Evolutionary conservation across 2,797 vertebrate species (phyloP), one percentile per base, ranked within the genome.

Genomic region (Myripristis murdjan): DNA sequence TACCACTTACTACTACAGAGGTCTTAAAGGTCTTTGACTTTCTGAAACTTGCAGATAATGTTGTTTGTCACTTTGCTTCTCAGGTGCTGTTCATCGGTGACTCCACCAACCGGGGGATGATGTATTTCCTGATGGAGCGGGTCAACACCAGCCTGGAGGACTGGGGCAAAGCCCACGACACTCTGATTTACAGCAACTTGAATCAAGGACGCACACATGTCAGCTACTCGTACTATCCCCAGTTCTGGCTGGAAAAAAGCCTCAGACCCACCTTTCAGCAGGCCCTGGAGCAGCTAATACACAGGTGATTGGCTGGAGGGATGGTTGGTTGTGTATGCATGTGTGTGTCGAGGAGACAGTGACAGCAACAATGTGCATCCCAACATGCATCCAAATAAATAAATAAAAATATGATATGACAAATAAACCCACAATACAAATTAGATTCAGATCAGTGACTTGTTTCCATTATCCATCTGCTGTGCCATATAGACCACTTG

Each of bases 91-190:
- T 99, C 73, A 96, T 99, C 49, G 98, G 98, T 0, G 98, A 99
- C 83, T 99, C 98, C 16, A 99, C 98, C 73, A 98, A 98, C 86
- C 95, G 98, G 31, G 98, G 98, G 16, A 98, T 99, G 93, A 99
- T 99, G 97, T 99, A 96, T 82, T 99, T 98, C 84, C 91, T 99
- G 70, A 95, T 97, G 83, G 97, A 99, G 92, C 94, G 95, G 75
- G 92, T 97, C 41, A 99, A 99, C 82, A 91, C 93, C 74, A 98
- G 95, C 0, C 94, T 99, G 77, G 94, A 96, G 78, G 95, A 95
- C 69, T 98, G 98, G 98, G 95, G 96, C 70, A 97, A 97, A 76
- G 94, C 95, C 35, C 98, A 99, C 6, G 90, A 95, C 71, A 90
- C 93, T 54, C 95, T 97, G 82, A 82, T 95, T 72, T 98, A 98